phyloP scores from a whole-genome alignment of 2,797 vertebrate species.

The Ctenopoma kingsleyae region DNA sequence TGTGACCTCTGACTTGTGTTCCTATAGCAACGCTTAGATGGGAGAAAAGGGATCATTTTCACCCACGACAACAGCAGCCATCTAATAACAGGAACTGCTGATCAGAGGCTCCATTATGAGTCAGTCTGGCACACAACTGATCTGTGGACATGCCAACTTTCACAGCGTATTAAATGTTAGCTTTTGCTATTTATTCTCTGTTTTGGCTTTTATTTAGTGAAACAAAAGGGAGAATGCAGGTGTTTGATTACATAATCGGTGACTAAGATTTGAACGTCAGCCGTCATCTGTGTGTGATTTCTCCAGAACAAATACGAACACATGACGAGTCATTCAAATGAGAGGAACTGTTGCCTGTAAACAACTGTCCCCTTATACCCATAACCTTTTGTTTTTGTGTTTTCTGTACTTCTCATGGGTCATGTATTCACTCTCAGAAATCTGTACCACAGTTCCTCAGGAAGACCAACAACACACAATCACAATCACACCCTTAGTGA shows the following conservation, averaged over 20 bases:
- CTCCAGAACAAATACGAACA: conserved; percentile 33
- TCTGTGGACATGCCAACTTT: conserved; percentile 25
- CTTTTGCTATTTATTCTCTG: conserved; percentile 16
- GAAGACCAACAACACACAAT: neutral
- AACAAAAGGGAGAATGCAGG: conserved; percentile 54
- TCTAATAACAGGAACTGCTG: conserved; percentile 28
- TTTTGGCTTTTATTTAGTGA: conserved; percentile 16
- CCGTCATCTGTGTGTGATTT: conserved; percentile 45
- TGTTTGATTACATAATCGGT: conserved; percentile 59
- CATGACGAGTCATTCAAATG: conserved; percentile 27
- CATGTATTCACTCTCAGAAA: conserved; percentile 19
- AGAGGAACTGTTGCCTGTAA: conserved; percentile 28
- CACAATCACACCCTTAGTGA: neutral
- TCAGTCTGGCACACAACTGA: conserved; percentile 32
- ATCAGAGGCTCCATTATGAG: conserved; percentile 51
- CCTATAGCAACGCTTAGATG: conserved; percentile 15
- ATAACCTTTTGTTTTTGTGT: conserved; percentile 8
- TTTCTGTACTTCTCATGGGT: neutral
- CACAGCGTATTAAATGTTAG: conserved; percentile 12
- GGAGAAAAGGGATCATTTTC: conserved; percentile 34
- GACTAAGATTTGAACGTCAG: conserved; percentile 58
- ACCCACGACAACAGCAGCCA: conserved; percentile 38
- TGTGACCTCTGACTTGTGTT: conserved; percentile 26
- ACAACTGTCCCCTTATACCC: conserved; percentile 20
- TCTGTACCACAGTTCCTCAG: conserved; percentile 7